phyloP scores from a whole-genome alignment of 2,113 vertebrate genomes.

The Caranx melampygus region DNA sequence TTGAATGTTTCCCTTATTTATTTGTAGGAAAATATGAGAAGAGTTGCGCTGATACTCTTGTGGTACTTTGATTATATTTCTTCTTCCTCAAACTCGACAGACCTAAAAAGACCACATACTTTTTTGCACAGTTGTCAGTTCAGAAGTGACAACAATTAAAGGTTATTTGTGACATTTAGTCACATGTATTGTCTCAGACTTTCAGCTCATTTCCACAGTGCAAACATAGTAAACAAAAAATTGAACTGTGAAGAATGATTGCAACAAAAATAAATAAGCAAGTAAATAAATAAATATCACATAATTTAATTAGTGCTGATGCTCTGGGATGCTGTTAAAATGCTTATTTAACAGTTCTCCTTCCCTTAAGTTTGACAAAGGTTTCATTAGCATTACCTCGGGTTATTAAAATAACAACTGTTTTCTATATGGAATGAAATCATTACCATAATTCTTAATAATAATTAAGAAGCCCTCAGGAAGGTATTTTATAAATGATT shows the following conservation, averaged over 20 bases:
- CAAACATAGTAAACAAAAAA: background rate
- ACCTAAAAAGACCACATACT: background rate
- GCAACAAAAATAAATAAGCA: conserved; percentile 18
- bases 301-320: conserved; percentile 51
- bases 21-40: background rate
- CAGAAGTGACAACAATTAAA: background rate
- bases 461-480: conserved; percentile 47
- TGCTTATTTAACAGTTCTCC: conserved; percentile 58
- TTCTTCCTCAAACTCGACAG: background rate
- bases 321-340: conserved; percentile 40
- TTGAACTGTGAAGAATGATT: conserved; percentile 1
- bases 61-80: conserved; percentile 1
- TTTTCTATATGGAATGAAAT: conserved; percentile 51
- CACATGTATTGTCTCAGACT: background rate
- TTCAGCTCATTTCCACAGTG: conserved; percentile 3
- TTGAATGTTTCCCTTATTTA: background rate
- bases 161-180: background rate
- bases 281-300: conserved; percentile 47
- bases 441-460: conserved; percentile 47
- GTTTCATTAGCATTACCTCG: conserved; percentile 39
- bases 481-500: conserved; percentile 55
- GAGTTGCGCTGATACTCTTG: background rate
- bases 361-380: conserved; percentile 53
- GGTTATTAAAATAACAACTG: conserved; percentile 31
- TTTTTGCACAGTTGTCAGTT: background rate